Evolutionary conservation across 2,113 vertebrate species (phyloP), one percentile per base, ranked within the genome.

Genomic region (Callospermophilus lateralis): DNA sequence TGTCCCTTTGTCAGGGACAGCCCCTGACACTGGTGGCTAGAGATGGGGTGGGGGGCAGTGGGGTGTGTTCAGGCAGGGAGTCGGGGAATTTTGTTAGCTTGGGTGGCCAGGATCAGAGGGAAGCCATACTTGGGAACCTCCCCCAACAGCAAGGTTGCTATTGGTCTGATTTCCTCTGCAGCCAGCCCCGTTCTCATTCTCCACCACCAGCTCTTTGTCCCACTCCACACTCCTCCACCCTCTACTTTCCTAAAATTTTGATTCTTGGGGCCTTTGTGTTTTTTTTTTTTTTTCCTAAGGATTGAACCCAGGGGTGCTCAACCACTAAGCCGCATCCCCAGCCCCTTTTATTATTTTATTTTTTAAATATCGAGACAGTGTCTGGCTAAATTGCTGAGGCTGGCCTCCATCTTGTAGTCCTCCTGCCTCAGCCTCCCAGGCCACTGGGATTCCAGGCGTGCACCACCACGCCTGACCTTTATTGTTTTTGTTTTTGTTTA

Each of bases 41-140:
- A 15, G 26, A 37, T 3, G 10, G 39, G 26, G 10, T 1, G 5
- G 34, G 22, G 17, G 16, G 45, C 1, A 6, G 1, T 22, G 61
- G 8, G 61, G 61, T 28, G 61, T 63, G 61, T 70, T n/a, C 26
- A 34, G 48, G 8, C 20, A n/a, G n/a, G n/a, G n/a, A 45, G n/a
- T n/a, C n/a, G n/a, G 42, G 42, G 42, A 45, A 45, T 8, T 45
- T 74, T 58, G 70, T 37, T 42, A 63, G 65, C 65, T 61, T 45
- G 8, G 45, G 51, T 61, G 22, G 70, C 73, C 42, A 28, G n/a
- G 65, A 28, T 22, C 68, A 73, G 77, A 77, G 48, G 15, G 42
- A 2, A 63, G 63, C 48, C 70, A 12, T 37, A 73, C 3, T 5
- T 58, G 37, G 58, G 48, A 76, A 55, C 45, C 28, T 16, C 79